Evolutionary conservation across 2,888 invertebrate genomes (phyloP).

Genomic region (Lochmaea crataegi): DNA sequence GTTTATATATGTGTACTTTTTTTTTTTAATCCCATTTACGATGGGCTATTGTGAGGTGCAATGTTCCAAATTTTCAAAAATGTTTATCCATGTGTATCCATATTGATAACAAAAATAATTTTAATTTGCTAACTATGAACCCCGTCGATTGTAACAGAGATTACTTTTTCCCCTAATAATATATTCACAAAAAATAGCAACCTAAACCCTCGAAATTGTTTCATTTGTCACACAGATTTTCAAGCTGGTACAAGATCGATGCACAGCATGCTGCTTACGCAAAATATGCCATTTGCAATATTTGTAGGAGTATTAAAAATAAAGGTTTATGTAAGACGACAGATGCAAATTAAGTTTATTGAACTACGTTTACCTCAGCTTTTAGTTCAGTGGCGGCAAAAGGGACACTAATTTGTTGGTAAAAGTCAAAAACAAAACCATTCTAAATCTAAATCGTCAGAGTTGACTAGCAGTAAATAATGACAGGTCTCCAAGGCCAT

Average conservation of each 20-base stretch:
- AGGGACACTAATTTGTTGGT: not conserved
- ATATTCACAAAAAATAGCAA: not conserved
- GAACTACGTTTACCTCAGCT: conserved; percentile 22
- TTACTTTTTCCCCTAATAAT: not conserved
- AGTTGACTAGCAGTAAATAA: too few relatives aligned
- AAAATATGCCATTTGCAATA: conserved; percentile 31
- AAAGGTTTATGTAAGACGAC: conserved; percentile 24
- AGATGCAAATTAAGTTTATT: conserved; percentile 26
- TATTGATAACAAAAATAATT: too few relatives aligned
- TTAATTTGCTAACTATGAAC: too few relatives aligned
- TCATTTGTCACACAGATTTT: conserved; percentile 9
- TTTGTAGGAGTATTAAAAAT: conserved; percentile 31
- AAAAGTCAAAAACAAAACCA: not conserved
- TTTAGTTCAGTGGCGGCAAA: conserved; percentile 1
- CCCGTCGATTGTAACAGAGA: too few relatives aligned
- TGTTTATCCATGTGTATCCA: too few relatives aligned
- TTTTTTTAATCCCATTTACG: too few relatives aligned
- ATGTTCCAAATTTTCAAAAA: too few relatives aligned
- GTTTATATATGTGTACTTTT: too few relatives aligned
- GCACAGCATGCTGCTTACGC: conserved; percentile 26
- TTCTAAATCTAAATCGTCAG: not conserved
- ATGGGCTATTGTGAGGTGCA: too few relatives aligned
- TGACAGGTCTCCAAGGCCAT: too few relatives aligned
- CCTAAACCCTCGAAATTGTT: conserved; percentile 14
- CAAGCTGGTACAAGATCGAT: conserved; percentile 22